phyloP scores from a whole-genome alignment of 2,113 vertebrate species.

The Antennarius striatus region DNA sequence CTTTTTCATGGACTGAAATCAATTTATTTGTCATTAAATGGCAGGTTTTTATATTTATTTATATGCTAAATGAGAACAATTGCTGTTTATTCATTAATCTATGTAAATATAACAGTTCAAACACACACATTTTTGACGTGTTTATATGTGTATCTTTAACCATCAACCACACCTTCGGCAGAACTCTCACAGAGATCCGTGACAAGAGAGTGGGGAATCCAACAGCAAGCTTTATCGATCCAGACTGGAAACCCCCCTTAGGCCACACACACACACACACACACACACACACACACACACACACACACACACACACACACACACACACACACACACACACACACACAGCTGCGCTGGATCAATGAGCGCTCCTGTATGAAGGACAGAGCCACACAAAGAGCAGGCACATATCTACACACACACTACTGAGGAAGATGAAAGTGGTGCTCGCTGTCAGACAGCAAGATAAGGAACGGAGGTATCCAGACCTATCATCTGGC shows the following conservation, averaged over 20 bases:
- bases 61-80: too few species aligned
- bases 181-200: conserved; percentile 69
- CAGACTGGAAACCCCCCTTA: conserved; percentile 79
- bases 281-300: conserved; percentile 40
- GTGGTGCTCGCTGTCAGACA: conserved; percentile 60
- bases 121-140: conserved; percentile 29
- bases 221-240: conserved; percentile 80
- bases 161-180: conserved; percentile 67
- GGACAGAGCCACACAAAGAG: conserved; percentile 71
- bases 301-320: conserved; percentile 38
- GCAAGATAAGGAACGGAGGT: conserved; percentile 63
- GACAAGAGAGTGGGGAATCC: conserved; percentile 79
- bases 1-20: too few species aligned
- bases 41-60: too few species aligned
- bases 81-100: too few species aligned
- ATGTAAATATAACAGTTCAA: not conserved
- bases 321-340: conserved; percentile 47
- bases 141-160: conserved; percentile 64
- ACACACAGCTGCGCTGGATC: conserved; percentile 69
- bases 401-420: conserved; percentile 37
- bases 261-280: conserved; percentile 58
- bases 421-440: conserved; percentile 68
- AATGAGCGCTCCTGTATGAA: conserved; percentile 74
- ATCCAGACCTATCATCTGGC: conserved; percentile 74
- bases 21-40: too few species aligned